phyloP scores from a whole-genome alignment of 2,888 invertebrate species.

The Falcaria lacertinaria region DNA sequence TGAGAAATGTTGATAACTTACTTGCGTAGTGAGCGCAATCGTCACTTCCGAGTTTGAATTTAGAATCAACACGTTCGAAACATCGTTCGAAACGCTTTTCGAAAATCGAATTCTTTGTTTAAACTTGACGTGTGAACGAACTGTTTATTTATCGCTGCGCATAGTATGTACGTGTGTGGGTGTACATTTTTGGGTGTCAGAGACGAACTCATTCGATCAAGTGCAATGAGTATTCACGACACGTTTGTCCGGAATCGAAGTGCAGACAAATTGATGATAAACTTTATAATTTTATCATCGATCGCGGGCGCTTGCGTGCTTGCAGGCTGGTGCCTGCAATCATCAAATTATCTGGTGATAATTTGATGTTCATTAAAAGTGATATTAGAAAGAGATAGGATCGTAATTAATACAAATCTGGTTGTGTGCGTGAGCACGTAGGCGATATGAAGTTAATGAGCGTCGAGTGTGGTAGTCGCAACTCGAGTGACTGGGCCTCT shows the following conservation, averaged over 20 bases:
- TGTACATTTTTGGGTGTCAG: slow-evolving; percentile 28
- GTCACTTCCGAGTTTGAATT: slow-evolving; percentile 69
- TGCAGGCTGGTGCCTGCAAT: too few species aligned
- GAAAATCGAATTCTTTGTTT: slow-evolving; percentile 38
- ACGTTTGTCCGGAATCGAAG: slow-evolving; percentile 32
- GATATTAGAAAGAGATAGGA: slow-evolving; percentile 55
- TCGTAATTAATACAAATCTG: slow-evolving; percentile 45
- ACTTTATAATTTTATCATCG: slow-evolving; percentile 30
- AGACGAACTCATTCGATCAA: slow-evolving; percentile 19
- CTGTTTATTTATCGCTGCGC: slow-evolving; percentile 15
- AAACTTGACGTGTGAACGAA: slow-evolving; percentile 40
- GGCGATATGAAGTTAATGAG: slow-evolving; percentile 52
- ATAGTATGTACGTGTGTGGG: slow-evolving; percentile 25
- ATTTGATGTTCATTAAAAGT: slow-evolving; percentile 35
- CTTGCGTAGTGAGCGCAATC: slow-evolving; percentile 65
- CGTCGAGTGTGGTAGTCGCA: slow-evolving; percentile 39
- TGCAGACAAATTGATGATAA: slow-evolving; percentile 42
- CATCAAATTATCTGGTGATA: too few species aligned
- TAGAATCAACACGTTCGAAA: slow-evolving; percentile 38
- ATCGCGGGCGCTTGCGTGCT: slow-evolving; percentile 27
- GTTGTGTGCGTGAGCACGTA: slow-evolving; percentile 47
- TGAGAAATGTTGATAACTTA: slow-evolving; percentile 79
- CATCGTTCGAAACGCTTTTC: slow-evolving; percentile 27
- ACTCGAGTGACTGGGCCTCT: slow-evolving; percentile 54
- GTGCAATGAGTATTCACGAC: slow-evolving; percentile 32